phyloP scores from a whole-genome alignment of 37 sponge, comb jelly and placozoan genomes.

The Amphimedon queenslandica region DNA sequence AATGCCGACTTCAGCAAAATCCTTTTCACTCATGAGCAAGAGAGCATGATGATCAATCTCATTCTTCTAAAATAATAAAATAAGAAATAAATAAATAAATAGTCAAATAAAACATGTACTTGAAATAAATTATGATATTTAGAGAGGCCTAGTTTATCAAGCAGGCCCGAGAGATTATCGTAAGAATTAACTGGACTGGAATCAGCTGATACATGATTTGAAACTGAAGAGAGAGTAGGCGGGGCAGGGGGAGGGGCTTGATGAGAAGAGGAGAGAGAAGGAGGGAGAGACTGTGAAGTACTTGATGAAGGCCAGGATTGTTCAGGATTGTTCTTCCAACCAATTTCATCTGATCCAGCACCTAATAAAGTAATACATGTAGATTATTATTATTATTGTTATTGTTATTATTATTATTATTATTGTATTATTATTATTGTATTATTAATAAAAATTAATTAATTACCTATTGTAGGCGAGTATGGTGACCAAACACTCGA shows the following conservation, averaged over 20 bases:
- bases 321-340: too few relatives aligned
- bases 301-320: too few relatives aligned
- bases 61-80: constrained; percentile 50
- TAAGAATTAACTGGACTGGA: constrained; percentile 12
- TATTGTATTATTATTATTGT: too few relatives aligned
- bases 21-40: constrained; percentile 80
- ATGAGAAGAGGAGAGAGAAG: neutral
- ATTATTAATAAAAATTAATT: too few relatives aligned
- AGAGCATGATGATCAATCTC: constrained; percentile 87
- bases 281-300: too few relatives aligned
- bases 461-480: too few relatives aligned
- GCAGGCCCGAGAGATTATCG: constrained; percentile 46
- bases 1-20: constrained; percentile 80
- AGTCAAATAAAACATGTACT: constrained; percentile 37
- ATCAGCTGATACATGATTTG: neutral
- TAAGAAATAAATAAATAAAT: neutral
- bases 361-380: too few relatives aligned
- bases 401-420: too few relatives aligned
- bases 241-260: constrained; percentile 8
- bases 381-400: too few relatives aligned
- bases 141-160: constrained; percentile 46
- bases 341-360: neutral
- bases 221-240: neutral
- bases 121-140: constrained; percentile 55
- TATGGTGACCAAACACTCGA: too few relatives aligned